Percentiles rank a stretch among this genome's conserved stretches.
phyloP scores from a whole-genome alignment of 2,113 vertebrate species.

The Lepus timidus region DNA sequence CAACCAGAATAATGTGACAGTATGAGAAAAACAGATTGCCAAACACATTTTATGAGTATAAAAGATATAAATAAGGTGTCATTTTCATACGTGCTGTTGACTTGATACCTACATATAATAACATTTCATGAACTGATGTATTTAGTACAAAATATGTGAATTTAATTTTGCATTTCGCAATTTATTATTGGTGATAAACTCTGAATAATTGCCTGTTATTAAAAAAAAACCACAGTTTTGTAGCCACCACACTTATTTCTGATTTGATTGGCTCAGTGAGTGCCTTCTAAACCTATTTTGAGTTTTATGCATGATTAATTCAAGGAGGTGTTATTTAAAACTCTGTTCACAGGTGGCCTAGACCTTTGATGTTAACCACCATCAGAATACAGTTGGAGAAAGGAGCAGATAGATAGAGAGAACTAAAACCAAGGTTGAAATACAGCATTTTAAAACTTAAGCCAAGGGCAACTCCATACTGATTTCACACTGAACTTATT shows the following conservation, averaged over 20 bases:
- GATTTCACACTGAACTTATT: background rate
- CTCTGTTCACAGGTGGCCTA: slow-evolving; percentile 64
- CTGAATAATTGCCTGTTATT: background rate
- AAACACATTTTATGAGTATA: background rate
- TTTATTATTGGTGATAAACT: slow-evolving; percentile 52
- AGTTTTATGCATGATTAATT: slow-evolving; percentile 60
- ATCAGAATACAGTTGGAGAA: background rate
- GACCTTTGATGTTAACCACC: slow-evolving; percentile 50
- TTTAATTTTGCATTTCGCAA: slow-evolving; percentile 47
- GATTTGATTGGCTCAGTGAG: slow-evolving; percentile 48
- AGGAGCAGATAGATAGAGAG: background rate
- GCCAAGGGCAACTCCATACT: background rate
- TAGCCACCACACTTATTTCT: background rate
- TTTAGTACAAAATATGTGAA: slow-evolving; percentile 25
- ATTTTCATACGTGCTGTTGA: slow-evolving; percentile 20
- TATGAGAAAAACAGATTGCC: background rate
- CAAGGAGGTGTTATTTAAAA: slow-evolving; percentile 69
- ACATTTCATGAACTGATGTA: slow-evolving; percentile 28
- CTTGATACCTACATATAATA: slow-evolving; percentile 37
- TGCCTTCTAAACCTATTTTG: slow-evolving; percentile 68
- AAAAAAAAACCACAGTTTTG: background rate
- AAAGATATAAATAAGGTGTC: background rate
- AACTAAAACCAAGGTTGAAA: slow-evolving; percentile 24
- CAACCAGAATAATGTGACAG: background rate
- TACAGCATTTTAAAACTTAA: slow-evolving; percentile 46